Evolutionary conservation across 2,797 vertebrate species (phyloP), one percentile per base, ranked within the genome.

Genomic region (Dicrostonyx torquatus): DNA sequence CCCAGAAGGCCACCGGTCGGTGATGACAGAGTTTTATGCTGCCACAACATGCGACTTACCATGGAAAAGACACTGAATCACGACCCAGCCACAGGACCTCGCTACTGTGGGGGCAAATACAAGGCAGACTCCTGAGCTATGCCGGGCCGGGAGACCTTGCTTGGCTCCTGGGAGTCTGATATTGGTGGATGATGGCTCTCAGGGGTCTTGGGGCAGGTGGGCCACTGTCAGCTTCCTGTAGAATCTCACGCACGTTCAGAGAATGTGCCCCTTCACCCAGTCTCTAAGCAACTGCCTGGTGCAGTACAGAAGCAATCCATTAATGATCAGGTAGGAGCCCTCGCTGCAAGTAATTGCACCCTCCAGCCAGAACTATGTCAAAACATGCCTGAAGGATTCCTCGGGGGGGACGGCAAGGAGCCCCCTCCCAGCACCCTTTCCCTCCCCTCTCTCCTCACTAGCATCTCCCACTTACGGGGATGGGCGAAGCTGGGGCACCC

Each of bases 281-380:
- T 97, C 97, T 96, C 97, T 40, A 95, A 79, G 97, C 97, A 97
- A 96, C 96, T 3, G 29, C 31, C 93, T 94, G 68, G 68, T 29
- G 92, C 91, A 53, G 94, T 29, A 2, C 85, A 86, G 94, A 91
- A 93, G 55, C 34, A 37, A 92, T 72, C 80, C 86, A 89, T 89
- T 97, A 96, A 96, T 96, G 95, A 96, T 58, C 92, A 15, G 76
- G 93, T 96, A 93, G 95, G 84, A 96, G 88, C 90, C 96, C 94
- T 96, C 34, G 4, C 83, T 55, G 96, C 95, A 89, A 86, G 90
- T 95, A 94, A 96, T 94, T 87, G 78, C 90, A 78, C 86, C 90
- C 92, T 92, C 91, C 88, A 77, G 73, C 0, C 53, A 76, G 92
- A 3, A 0, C 77, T 80, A 20, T 93, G 96, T 96, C 94, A 62